phyloP scores from a whole-genome alignment of 2,797 vertebrate genomes.

The Sciurus carolinensis region DNA sequence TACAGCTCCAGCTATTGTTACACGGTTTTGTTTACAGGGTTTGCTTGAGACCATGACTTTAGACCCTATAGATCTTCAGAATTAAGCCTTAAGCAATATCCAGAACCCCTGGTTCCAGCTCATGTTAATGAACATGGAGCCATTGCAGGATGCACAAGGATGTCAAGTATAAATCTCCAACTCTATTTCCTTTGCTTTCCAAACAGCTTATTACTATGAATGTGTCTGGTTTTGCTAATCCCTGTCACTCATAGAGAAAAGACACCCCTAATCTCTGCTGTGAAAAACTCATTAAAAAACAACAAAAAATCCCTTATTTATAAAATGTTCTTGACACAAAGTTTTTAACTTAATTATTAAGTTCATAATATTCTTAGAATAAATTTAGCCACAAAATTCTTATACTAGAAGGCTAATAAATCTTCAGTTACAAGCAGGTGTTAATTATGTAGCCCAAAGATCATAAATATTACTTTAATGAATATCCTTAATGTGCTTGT shows the following conservation, averaged over 20 bases:
- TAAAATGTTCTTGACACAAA: not conserved
- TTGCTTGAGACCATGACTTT: conserved; percentile 6
- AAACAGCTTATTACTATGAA: not conserved
- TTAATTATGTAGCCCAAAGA: not conserved
- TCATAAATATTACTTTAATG: conserved; percentile 23
- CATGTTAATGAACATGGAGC: not conserved
- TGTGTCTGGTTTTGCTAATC: not conserved
- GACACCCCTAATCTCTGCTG: not conserved
- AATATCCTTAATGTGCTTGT: not conserved
- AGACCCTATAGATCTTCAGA: not conserved
- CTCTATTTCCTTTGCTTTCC: not conserved
- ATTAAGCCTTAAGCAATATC: not conserved
- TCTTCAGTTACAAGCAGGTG: not conserved
- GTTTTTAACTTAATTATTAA: not conserved
- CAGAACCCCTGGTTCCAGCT: not conserved
- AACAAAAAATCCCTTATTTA: not conserved
- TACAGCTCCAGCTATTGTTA: conserved; percentile 10
- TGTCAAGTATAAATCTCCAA: not conserved
- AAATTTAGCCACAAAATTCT: conserved; percentile 7
- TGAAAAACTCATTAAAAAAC: not conserved
- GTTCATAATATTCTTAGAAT: not conserved
- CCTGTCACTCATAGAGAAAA: conserved; percentile 13
- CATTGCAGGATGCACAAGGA: not conserved
- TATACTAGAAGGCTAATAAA: not conserved
- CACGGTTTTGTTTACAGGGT: not conserved